Evolutionary conservation across 2,888 invertebrate species (phyloP).

Genomic region (Tenthredo amoena): DNA sequence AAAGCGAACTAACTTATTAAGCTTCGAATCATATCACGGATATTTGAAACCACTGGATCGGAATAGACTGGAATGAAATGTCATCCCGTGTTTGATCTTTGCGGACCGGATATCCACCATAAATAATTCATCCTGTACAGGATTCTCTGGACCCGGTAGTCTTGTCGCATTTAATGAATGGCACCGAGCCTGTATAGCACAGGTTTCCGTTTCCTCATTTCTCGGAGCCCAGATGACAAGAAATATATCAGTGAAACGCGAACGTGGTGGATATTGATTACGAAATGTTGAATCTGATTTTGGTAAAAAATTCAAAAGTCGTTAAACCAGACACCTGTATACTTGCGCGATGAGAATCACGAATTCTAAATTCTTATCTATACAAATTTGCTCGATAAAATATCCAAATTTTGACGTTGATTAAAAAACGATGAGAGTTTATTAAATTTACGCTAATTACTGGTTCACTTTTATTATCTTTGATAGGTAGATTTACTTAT

Average conservation of each 20-base stretch:
- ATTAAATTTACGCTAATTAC: background rate
- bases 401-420: background rate
- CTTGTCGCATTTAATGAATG: conserved; percentile 27
- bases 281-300: background rate
- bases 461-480: background rate
- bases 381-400: background rate
- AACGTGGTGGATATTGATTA: background rate
- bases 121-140: conserved; percentile 41
- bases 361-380: conserved; percentile 3
- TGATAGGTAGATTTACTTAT: background rate
- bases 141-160: conserved; percentile 4
- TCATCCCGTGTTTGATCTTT: conserved; percentile 47
- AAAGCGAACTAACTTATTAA: conserved; percentile 54
- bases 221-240: background rate
- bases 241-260: background rate
- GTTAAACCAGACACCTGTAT: background rate
- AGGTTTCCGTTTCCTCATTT: background rate
- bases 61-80: conserved; percentile 53
- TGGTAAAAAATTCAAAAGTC: background rate
- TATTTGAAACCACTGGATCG: conserved; percentile 51
- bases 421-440: background rate
- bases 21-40: conserved; percentile 49
- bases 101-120: conserved; percentile 43
- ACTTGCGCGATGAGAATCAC: background rate
- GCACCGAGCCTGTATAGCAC: background rate